phyloP scores from a whole-genome alignment of 2,113 vertebrate species.

The Phaetusa simplex region DNA sequence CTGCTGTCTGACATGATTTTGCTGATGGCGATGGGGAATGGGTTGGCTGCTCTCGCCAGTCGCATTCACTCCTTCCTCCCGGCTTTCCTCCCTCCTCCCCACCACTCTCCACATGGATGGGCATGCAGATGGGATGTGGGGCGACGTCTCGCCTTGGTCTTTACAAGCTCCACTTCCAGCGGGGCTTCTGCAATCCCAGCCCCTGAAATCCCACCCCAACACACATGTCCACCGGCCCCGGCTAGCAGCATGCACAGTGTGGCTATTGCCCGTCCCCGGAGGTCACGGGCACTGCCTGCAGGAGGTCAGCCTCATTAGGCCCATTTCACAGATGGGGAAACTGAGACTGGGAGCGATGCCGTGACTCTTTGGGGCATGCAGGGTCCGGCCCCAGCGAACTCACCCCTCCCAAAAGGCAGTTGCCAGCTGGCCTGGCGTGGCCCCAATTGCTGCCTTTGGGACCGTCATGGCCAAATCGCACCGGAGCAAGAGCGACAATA shows the following conservation, averaged over 20 bases:
- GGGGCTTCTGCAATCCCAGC: neutral
- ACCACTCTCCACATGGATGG: neutral
- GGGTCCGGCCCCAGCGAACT: neutral
- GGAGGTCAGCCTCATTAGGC: slow-evolving; percentile 19
- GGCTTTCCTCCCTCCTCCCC: neutral
- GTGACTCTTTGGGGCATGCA: neutral
- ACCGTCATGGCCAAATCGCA: neutral
- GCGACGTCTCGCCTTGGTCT: neutral
- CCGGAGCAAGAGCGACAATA: neutral
- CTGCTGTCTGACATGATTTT: neutral
- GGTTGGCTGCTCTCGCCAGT: neutral
- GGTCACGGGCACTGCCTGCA: neutral
- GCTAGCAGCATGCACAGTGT: rapidly evolving
- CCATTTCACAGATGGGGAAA: slow-evolving; percentile 43
- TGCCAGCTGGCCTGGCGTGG: rapidly evolving
- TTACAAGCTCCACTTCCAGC: neutral
- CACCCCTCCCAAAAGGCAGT: slow-evolving; percentile 8
- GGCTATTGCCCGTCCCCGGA: neutral
- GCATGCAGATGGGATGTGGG: neutral
- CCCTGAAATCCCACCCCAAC: neutral
- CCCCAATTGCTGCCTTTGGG: neutral
- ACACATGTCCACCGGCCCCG: rapidly evolving
- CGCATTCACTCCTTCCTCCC: neutral
- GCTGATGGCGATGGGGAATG: neutral
- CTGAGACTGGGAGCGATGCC: neutral